Conservation (phyloP, 37 sponge, comb jelly and placozoan genomes). For the Axinella damicornis region DNA sequence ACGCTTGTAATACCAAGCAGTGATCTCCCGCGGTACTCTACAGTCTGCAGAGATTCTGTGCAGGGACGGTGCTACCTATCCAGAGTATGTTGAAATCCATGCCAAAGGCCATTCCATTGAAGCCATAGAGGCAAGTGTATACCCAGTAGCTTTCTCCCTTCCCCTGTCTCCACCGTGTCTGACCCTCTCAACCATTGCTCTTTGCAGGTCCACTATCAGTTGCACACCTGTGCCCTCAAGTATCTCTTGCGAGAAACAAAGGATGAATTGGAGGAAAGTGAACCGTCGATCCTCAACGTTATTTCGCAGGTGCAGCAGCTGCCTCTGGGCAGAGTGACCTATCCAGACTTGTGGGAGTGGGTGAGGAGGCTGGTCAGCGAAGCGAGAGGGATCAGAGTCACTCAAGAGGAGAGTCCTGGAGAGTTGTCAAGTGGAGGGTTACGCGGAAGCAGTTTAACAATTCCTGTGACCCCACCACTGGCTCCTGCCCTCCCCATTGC, state of each 20-base stretch:
- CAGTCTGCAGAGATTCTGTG: conserved; percentile 44
- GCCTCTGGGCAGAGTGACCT: conserved; percentile 14
- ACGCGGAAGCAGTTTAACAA: no score
- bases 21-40: no score
- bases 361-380: neutral
- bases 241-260: conserved; percentile 1
- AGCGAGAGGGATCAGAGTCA: neutral
- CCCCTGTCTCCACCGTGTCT: no score
- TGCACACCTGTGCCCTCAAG: conserved; percentile 48
- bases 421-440: no score
- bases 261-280: neutral
- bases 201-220: conserved; percentile 65
- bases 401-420: no score
- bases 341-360: conserved; percentile 43
- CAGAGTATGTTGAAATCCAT: conserved; percentile 37
- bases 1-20: no score
- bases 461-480: no score
- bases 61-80: conserved; percentile 57
- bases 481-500: no score
- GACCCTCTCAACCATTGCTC: neutral
- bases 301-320: neutral
- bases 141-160: no score
- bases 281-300: conserved; percentile 4
- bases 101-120: conserved; percentile 53
- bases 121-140: conserved; percentile 58